phyloP scores from a whole-genome alignment of 2,113 vertebrate species.

The Hystrix cristata region DNA sequence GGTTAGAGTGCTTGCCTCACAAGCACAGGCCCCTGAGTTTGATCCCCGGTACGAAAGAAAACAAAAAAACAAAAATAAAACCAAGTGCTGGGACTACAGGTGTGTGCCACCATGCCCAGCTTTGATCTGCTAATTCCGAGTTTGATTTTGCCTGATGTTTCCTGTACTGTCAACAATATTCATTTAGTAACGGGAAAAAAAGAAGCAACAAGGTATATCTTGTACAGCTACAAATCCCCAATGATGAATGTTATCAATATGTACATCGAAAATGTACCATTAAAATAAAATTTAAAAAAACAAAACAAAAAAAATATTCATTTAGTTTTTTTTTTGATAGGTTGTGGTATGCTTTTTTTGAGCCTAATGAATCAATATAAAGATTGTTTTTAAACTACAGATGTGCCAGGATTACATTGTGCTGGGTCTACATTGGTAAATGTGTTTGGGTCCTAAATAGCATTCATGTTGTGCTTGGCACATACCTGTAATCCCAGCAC shows the following conservation, averaged over 20 bases:
- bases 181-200: neutral
- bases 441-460: neutral
- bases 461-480: neutral
- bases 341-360: neutral
- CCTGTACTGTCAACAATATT: neutral
- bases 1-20: too few species aligned
- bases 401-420: neutral
- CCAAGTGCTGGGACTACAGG: neutral
- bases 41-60: too few species aligned
- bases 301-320: neutral
- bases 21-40: too few species aligned
- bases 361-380: neutral
- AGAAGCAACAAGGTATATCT: too few species aligned
- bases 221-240: too few species aligned
- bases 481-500: neutral
- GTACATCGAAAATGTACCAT: too few species aligned
- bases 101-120: neutral
- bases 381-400: neutral
- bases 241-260: too few species aligned
- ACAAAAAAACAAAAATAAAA: too few species aligned
- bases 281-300: too few species aligned
- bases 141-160: rapidly evolving
- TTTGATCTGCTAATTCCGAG: neutral
- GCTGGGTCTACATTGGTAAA: neutral
- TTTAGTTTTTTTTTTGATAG: neutral